phyloP scores from a whole-genome alignment of 2,113 vertebrate species.

The Scolopax mira region DNA sequence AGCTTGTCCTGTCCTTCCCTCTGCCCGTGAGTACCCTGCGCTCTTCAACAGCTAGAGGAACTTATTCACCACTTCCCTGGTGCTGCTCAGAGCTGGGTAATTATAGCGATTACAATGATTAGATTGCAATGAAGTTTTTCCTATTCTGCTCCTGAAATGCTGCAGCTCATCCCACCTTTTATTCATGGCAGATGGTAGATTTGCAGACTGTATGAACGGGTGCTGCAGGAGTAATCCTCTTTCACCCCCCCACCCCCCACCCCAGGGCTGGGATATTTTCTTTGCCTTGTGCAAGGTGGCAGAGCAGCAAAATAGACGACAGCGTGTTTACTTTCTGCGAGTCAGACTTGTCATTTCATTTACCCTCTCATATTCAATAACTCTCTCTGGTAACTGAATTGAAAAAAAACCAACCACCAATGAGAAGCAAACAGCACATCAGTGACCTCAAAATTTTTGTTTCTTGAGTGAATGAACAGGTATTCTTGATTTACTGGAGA shows the following conservation, averaged over 20 bases:
- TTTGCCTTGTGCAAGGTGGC: constrained; percentile 4
- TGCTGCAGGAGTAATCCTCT: not conserved
- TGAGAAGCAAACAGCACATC: not conserved
- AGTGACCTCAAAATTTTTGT: not conserved
- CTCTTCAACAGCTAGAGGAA: not conserved
- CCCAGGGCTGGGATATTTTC: not conserved
- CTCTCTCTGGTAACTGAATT: not conserved
- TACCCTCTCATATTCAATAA: not conserved
- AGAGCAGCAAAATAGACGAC: not conserved
- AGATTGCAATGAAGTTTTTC: not conserved
- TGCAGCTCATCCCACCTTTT: not conserved
- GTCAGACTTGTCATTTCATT: constrained; percentile 6
- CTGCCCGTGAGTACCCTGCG: not conserved
- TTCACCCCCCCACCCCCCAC: rapidly evolving
- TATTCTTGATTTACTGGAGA: not conserved
- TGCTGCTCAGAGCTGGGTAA: not conserved
- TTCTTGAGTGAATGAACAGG: not conserved
- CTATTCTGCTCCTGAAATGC: not conserved
- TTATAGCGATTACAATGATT: not conserved
- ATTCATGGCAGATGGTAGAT: not conserved
- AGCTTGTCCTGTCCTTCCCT: not conserved
- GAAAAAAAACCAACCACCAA: not conserved
- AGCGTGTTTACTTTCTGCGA: not conserved
- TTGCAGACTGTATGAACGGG: not conserved
- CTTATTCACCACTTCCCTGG: not conserved